Percentiles rank a stretch among this genome's conserved stretches.
Conservation (phyloP, 2,113 vertebrate species). For the Pelobates fuscus region DNA sequence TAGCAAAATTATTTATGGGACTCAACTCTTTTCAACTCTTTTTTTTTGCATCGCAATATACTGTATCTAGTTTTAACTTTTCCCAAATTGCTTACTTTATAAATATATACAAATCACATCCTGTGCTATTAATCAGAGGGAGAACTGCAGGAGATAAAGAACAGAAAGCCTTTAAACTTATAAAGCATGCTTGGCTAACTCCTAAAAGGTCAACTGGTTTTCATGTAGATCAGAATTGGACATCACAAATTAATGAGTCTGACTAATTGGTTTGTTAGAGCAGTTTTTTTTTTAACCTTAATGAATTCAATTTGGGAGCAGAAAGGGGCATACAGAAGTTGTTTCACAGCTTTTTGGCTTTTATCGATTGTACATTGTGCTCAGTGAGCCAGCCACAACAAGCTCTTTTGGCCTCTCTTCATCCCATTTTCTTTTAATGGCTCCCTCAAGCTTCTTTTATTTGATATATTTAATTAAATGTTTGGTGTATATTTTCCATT, state of each 20-base stretch:
- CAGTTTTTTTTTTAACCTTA: constrained; percentile 58
- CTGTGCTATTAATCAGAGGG: constrained; percentile 15
- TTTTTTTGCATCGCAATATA: too few species aligned
- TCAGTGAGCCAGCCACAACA: constrained; percentile 1
- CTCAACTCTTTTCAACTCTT: too few species aligned
- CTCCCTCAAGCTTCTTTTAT: neutral
- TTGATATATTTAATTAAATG: neutral
- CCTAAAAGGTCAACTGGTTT: constrained; percentile 54
- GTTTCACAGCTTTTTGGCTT: constrained; percentile 35
- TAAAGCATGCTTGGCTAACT: constrained; percentile 21
- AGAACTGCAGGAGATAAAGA: constrained; percentile 2
- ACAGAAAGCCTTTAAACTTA: constrained; percentile 16
- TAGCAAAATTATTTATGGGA: too few species aligned
- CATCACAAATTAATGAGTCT: constrained; percentile 60
- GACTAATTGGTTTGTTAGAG: constrained; percentile 61
- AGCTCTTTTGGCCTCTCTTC: constrained; percentile 4
- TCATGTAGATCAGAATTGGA: constrained; percentile 37
- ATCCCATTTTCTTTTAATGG: neutral
- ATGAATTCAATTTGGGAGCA: constrained; percentile 35
- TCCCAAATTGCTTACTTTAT: neutral
- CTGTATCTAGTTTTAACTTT: too few species aligned
- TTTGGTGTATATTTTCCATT: too few species aligned
- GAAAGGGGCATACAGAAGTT: constrained; percentile 39
- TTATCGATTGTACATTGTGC: constrained; percentile 48
- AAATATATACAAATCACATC: constrained; percentile 13